Evolutionary conservation across 2,888 invertebrate species (phyloP), one percentile per base, ranked within the genome.

Genomic region (Dilophus febrilis): DNA sequence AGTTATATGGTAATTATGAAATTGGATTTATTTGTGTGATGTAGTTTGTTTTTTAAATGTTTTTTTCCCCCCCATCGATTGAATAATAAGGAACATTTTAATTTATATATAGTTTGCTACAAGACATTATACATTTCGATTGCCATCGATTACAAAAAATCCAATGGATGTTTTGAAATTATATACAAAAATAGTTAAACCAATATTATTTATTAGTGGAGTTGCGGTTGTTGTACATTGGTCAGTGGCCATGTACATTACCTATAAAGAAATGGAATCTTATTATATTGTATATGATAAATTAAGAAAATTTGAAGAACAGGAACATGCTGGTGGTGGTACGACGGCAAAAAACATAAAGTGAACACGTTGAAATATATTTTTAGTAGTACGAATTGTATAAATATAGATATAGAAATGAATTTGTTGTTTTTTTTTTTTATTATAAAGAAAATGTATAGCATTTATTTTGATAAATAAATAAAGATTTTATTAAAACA

Each of bases 71-170:
- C n/a, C n/a, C n/a, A n/a, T n/a, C n/a, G n/a, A n/a, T n/a, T n/a
- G n/a, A n/a, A n/a, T n/a, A n/a, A n/a, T n/a, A n/a, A n/a, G n/a
- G n/a, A n/a, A n/a, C n/a, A n/a, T n/a, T n/a, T n/a, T n/a, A n/a
- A n/a, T 22, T 6, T 22, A 22, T 45, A 67, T 68, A 46, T 61
- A 74, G 75, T 64, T 75, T 46, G 76, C 77, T 22, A 65, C 68
- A 37, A 64, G 71, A 42, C 72, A 72, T 53, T 64, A 57, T 36
- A 79, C 80, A 4, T 72, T 64, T 47, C 65, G 74, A 46, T 47
- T 80, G 17, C 82, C 82, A 4, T 65, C 70, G n/a, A 51, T 77
- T n/a, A 59, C 53, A 1, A 63, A 70, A 38, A 68, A 72, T 11
- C 70, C 71, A 0, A 60, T 57, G 48, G 70, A 67, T 40, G 58